Conservation (phyloP, 2,113 vertebrate species). For the Sterrhoptilus dennistouni region DNA sequence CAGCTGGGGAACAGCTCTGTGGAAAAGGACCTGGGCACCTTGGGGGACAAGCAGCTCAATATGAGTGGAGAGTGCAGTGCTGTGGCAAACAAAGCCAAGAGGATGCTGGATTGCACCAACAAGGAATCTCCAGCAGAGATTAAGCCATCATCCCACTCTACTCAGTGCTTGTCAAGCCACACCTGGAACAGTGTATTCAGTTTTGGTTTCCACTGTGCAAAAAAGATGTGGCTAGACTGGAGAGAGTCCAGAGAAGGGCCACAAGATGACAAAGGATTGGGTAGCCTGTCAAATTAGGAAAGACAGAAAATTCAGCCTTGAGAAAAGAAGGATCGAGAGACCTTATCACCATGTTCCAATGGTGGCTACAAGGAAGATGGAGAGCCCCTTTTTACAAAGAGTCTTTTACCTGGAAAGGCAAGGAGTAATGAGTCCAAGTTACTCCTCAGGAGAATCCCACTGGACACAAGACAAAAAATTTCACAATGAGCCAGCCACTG, state of each 20-base stretch:
- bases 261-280: background rate
- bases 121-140: background rate
- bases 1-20: background rate
- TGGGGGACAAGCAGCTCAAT: background rate
- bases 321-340: background rate
- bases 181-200: accelerated
- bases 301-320: background rate
- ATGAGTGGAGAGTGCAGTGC: background rate
- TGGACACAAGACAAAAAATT: background rate
- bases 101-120: background rate
- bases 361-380: background rate
- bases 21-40: background rate
- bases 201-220: background rate
- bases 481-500: background rate
- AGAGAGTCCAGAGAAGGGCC: background rate
- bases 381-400: background rate
- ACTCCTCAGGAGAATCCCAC: background rate
- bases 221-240: background rate
- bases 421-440: background rate
- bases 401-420: background rate
- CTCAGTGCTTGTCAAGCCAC: background rate
- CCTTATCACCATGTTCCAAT: background rate
- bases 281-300: background rate
- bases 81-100: background rate
- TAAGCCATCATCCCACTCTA: background rate